Conservation (phyloP, 2,888 invertebrate genomes). For the Dendrolimus houi region DNA sequence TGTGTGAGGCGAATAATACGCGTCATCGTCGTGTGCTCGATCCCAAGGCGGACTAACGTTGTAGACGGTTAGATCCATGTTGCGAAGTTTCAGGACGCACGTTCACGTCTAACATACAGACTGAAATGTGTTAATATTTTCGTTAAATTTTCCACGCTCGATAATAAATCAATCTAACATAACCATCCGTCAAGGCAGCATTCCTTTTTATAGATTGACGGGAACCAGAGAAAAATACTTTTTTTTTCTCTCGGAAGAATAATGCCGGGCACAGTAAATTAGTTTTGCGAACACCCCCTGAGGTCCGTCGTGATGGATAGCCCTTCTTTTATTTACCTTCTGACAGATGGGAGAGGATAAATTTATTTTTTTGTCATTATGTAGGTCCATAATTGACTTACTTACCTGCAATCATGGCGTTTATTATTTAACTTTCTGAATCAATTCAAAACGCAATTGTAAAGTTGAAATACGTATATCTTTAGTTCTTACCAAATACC, state of each 20-base stretch:
- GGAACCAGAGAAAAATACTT: background rate
- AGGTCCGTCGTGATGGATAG: conserved; percentile 24
- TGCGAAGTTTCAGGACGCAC: too few relatives aligned
- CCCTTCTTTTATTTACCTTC: conserved; percentile 15
- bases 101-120: background rate
- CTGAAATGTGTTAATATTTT: background rate
- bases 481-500: too few relatives aligned
- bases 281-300: conserved; percentile 21
- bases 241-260: conserved; percentile 10
- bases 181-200: background rate
- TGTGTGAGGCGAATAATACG: too few relatives aligned
- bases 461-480: too few relatives aligned
- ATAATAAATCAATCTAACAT: background rate
- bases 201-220: background rate
- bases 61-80: too few relatives aligned
- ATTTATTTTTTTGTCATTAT: background rate
- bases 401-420: too few relatives aligned
- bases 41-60: too few relatives aligned
- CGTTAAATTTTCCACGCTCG: background rate
- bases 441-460: too few relatives aligned
- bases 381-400: background rate
- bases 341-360: background rate
- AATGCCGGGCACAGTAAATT: conserved; percentile 23
- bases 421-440: too few relatives aligned
- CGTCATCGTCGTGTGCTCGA: too few relatives aligned